phyloP scores from a whole-genome alignment of 2,797 vertebrate species.

The Catharus ustulatus region DNA sequence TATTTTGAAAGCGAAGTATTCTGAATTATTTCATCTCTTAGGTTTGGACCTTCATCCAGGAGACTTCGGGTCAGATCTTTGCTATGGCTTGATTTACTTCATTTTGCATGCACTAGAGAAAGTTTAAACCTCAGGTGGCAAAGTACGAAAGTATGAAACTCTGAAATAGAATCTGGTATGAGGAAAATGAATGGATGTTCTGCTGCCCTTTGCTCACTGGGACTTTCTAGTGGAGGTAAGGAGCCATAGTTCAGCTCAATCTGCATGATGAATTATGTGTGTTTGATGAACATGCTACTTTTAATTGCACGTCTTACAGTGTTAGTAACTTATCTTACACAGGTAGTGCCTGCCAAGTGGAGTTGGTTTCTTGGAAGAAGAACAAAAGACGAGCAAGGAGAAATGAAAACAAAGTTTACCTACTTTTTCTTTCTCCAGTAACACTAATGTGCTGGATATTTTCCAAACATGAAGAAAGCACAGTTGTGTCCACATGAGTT shows the following conservation, averaged over 20 bases:
- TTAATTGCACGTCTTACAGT: not conserved
- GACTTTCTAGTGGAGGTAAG: not conserved
- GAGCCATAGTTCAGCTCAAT: not conserved
- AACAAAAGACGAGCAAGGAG: not conserved
- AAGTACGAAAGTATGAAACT: not conserved
- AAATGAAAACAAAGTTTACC: not conserved
- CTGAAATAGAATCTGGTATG: constrained; percentile 4
- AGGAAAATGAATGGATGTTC: not conserved
- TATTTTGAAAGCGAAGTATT: constrained; percentile 3
- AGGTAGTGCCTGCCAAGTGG: not conserved
- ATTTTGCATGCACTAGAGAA: not conserved
- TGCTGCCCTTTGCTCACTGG: not conserved
- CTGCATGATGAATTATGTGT: not conserved
- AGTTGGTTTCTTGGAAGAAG: constrained; percentile 10
- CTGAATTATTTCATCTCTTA: constrained; percentile 18
- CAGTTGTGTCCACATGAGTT: not conserved
- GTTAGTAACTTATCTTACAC: not conserved
- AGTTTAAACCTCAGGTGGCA: constrained; percentile 3
- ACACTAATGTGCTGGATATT: not conserved
- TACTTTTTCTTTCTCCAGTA: not conserved
- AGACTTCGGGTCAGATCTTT: constrained; percentile 2
- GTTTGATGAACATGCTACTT: not conserved
- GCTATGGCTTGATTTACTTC: not conserved
- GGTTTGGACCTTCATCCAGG: constrained; percentile 22
- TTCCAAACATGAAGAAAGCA: not conserved